Conservation (phyloP, 1,140 invertebrate species). For the Leucophenga varia region DNA sequence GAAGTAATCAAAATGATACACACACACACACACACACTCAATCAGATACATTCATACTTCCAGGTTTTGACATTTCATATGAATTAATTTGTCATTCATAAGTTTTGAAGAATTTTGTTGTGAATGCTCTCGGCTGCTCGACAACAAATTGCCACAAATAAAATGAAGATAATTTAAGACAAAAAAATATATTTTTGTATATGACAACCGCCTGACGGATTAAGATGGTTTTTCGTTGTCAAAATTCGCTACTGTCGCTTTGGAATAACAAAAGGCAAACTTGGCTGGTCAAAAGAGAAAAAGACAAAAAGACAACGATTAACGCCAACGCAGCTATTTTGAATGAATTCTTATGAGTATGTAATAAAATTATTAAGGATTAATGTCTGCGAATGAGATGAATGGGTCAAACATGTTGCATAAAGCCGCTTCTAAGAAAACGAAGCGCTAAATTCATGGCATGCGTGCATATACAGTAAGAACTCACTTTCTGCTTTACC, state of each 20-base stretch:
- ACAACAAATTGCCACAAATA: not conserved
- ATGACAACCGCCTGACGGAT: slow-evolving; percentile 7
- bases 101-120: too few species aligned
- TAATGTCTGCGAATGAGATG: slow-evolving; percentile 32
- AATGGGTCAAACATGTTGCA: too few species aligned
- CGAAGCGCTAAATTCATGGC: too few species aligned
- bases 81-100: too few species aligned
- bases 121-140: not conserved
- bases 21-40: not conserved
- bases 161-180: too few species aligned
- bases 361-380: slow-evolving; percentile 52
- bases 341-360: slow-evolving; percentile 7
- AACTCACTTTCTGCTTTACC: too few species aligned
- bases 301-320: not conserved
- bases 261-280: not conserved
- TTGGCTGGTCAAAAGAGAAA: too few species aligned
- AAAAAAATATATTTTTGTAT: too few species aligned
- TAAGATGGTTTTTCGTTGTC: slow-evolving; percentile 38
- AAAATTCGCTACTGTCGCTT: slow-evolving; percentile 33
- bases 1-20: not conserved
- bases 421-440: slow-evolving; percentile 22
- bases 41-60: not conserved
- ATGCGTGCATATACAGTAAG: too few species aligned
- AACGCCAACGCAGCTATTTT: slow-evolving; percentile 4
- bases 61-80: not conserved